Evolutionary conservation across 2,113 vertebrate species (phyloP).

Genomic region (Peromyscus maniculatus): DNA sequence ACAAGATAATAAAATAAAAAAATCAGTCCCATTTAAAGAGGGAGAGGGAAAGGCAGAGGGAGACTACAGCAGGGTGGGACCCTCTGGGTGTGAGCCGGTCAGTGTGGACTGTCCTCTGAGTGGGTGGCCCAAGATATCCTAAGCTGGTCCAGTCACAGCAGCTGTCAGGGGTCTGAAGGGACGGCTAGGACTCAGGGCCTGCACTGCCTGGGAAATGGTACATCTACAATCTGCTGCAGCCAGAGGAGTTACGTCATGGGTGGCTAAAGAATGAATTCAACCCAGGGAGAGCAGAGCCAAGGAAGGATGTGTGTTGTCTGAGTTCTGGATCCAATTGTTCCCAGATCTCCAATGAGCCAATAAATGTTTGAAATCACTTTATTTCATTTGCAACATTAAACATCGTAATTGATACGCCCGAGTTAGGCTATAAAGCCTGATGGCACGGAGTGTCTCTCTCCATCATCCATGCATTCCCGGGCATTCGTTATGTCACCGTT

Average conservation of each 20-base stretch:
- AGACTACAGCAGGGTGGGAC: neutral
- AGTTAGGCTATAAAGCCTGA: slow-evolving; percentile 1
- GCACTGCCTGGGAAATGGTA: neutral
- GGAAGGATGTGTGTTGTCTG: slow-evolving; percentile 29
- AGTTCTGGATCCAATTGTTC: slow-evolving; percentile 15
- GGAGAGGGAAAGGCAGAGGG: too few relatives aligned
- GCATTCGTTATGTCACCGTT: neutral
- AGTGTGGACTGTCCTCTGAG: neutral
- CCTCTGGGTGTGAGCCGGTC: neutral
- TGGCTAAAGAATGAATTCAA: slow-evolving; percentile 17
- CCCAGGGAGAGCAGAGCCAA: slow-evolving; percentile 23
- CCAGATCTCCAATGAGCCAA: neutral
- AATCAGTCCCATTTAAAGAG: neutral
- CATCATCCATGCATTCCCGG: neutral
- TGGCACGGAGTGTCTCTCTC: neutral
- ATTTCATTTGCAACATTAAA: slow-evolving; percentile 44
- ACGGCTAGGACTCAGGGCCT: neutral
- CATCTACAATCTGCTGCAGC: neutral
- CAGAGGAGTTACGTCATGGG: neutral
- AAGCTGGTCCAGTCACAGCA: neutral
- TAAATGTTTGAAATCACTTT: slow-evolving; percentile 36
- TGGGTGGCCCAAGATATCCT: neutral
- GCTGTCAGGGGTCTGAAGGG: neutral
- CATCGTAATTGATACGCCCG: neutral
- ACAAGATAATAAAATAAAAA: neutral